phyloP scores from a whole-genome alignment of 2,888 invertebrate genomes.

The Heteropelma amictum region DNA sequence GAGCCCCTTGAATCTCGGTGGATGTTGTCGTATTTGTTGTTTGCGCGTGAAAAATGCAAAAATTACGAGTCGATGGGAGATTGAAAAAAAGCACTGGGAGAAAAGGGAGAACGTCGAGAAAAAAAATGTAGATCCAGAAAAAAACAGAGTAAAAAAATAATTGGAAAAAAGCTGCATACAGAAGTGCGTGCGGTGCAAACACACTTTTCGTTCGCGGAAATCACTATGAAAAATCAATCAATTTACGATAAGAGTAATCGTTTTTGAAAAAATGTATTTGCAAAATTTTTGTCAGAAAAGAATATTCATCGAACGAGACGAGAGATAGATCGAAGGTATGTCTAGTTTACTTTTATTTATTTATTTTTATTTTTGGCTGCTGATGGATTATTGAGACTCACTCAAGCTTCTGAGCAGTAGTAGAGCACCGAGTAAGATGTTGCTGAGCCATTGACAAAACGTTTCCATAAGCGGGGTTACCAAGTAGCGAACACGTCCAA shows the following conservation, averaged over 20 bases:
- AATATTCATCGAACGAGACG: constrained; percentile 2
- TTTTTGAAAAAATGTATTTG: not conserved
- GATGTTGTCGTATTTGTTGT: too few relatives aligned
- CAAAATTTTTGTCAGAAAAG: too few relatives aligned
- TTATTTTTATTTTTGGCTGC: constrained; percentile 15
- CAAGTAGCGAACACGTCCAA: constrained; percentile 49
- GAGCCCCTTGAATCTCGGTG: too few relatives aligned
- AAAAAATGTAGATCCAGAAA: too few relatives aligned
- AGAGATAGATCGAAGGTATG: constrained; percentile 15
- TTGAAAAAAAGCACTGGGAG: too few relatives aligned
- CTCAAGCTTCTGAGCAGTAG: constrained; percentile 70
- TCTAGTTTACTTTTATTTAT: too few relatives aligned
- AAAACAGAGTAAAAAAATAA: too few relatives aligned
- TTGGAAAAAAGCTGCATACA: constrained; percentile 32
- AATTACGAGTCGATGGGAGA: too few relatives aligned
- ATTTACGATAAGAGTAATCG: not conserved
- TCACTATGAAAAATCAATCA: not conserved
- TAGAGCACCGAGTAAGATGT: constrained; percentile 66
- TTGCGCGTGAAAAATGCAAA: too few relatives aligned
- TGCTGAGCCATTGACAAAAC: constrained; percentile 68
- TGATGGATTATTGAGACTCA: constrained; percentile 63
- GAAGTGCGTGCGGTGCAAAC: constrained; percentile 11
- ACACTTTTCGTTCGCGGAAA: not conserved
- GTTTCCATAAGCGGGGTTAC: constrained; percentile 65
- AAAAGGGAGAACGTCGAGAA: too few relatives aligned